Percentiles rank a stretch among this genome's conserved stretches.
These are phyloP conservation scores for Melanotaenia maccullochi DNA, from an alignment of 2,797 vertebrate species.

Conservation along the genomic window DNA sequence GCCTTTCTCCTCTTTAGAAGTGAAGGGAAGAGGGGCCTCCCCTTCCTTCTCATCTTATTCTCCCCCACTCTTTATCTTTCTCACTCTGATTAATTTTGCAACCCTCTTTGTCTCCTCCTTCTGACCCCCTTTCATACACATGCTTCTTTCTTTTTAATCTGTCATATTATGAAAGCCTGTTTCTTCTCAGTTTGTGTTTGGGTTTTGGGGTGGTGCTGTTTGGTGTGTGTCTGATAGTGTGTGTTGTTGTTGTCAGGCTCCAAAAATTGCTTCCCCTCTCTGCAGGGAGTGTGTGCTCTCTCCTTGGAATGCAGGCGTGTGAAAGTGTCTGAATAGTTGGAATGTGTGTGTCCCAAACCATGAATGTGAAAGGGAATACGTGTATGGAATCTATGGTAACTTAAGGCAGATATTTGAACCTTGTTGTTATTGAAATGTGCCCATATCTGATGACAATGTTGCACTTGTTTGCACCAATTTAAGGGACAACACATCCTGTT, in stretches of 20 bases:
- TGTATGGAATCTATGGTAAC: slow-evolving; percentile 54
- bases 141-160: slow-evolving; percentile 35
- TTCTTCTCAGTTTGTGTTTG: slow-evolving; percentile 36
- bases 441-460: slow-evolving; percentile 38
- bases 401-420: slow-evolving; percentile 53
- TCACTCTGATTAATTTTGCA: slow-evolving; percentile 64
- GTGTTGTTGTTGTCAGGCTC: slow-evolving; percentile 63
- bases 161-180: slow-evolving; percentile 44
- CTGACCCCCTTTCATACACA: slow-evolving; percentile 35
- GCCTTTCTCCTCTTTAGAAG: slow-evolving; percentile 51
- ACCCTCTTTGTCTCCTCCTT: slow-evolving; percentile 46
- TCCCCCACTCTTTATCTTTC: slow-evolving; percentile 41
- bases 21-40: slow-evolving; percentile 36
- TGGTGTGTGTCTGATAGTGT: slow-evolving; percentile 33
- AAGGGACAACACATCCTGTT: slow-evolving; percentile 13
- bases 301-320: slow-evolving; percentile 73
- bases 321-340: slow-evolving; percentile 73
- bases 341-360: slow-evolving; percentile 44
- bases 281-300: slow-evolving; percentile 69
- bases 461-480: slow-evolving; percentile 29
- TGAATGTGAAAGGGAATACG: slow-evolving; percentile 60
- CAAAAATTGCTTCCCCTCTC: slow-evolving; percentile 73
- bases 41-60: slow-evolving; percentile 22
- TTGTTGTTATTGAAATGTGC: slow-evolving; percentile 40
- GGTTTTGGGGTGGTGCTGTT: slow-evolving; percentile 31